These are phyloP conservation scores for Tiliacea citrago DNA, from an alignment of 2,888 invertebrate genomes.

Conservation along the genomic window DNA sequence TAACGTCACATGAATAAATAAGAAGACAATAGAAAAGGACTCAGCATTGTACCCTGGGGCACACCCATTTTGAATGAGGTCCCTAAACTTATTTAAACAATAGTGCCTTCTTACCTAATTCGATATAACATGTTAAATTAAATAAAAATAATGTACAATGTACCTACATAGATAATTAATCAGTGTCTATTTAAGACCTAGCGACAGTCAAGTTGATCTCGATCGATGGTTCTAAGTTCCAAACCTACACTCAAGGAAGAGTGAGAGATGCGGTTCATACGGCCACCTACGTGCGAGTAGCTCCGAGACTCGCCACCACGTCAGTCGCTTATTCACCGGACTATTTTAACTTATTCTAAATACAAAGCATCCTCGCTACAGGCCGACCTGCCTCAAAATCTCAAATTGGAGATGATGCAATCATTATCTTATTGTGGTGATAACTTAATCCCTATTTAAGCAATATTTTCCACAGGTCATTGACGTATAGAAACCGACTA, in stretches of 20 bases:
- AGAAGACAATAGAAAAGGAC: not conserved
- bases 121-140: not conserved
- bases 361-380: constrained; percentile 78
- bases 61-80: not conserved
- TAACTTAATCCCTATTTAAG: constrained; percentile 9
- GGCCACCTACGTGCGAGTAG: constrained; percentile 46
- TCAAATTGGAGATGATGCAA: constrained; percentile 63
- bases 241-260: constrained; percentile 29
- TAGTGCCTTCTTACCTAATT: not conserved
- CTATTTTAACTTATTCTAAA: constrained; percentile 85
- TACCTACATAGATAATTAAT: not conserved
- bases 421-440: constrained; percentile 37
- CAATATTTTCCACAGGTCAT: constrained; percentile 30
- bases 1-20: not conserved
- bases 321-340: constrained; percentile 81
- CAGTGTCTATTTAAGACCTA: too few species aligned
- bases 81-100: not conserved
- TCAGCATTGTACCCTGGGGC: not conserved
- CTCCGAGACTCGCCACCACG: constrained; percentile 26
- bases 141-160: not conserved
- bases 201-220: not conserved
- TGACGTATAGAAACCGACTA: constrained; percentile 4
- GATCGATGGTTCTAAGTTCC: not conserved
- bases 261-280: constrained; percentile 36
- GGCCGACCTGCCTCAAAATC: constrained; percentile 57